These are phyloP conservation scores for Antrozous pallidus DNA, from an alignment of 2,797 vertebrate species.

Conservation along the genomic window DNA sequence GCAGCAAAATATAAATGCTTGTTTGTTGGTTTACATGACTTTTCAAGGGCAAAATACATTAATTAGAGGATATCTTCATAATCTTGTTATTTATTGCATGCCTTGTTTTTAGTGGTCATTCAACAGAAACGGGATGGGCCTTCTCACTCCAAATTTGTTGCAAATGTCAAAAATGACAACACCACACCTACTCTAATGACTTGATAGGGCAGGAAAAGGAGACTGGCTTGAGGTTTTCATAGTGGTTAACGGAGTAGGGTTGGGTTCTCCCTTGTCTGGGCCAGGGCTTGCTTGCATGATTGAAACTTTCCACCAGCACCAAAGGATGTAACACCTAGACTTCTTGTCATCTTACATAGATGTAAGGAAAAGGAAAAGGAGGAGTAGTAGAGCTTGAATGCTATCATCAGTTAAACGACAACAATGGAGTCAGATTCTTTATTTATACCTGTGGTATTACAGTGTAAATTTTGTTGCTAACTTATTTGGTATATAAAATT, in stretches of 20 bases:
- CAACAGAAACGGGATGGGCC: background rate
- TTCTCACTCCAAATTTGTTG: background rate
- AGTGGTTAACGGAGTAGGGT: background rate
- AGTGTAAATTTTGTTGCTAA: background rate
- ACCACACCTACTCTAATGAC: background rate
- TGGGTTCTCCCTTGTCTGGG: background rate
- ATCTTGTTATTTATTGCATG: background rate
- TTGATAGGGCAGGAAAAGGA: background rate
- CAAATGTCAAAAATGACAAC: background rate
- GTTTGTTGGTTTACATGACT: background rate
- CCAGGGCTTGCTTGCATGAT: background rate
- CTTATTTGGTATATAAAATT: background rate
- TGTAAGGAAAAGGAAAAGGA: background rate
- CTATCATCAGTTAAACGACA: background rate
- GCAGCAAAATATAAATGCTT: background rate
- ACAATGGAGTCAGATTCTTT: background rate
- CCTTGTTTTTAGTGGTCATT: background rate
- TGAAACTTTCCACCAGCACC: background rate
- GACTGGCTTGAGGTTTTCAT: background rate
- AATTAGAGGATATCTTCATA: background rate
- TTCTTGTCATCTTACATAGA: background rate
- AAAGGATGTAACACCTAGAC: background rate
- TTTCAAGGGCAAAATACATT: background rate
- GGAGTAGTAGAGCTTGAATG: background rate
- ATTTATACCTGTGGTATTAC: background rate